phyloP scores from a whole-genome alignment of 2,797 vertebrate genomes.

The Leptodactylus fallax region DNA sequence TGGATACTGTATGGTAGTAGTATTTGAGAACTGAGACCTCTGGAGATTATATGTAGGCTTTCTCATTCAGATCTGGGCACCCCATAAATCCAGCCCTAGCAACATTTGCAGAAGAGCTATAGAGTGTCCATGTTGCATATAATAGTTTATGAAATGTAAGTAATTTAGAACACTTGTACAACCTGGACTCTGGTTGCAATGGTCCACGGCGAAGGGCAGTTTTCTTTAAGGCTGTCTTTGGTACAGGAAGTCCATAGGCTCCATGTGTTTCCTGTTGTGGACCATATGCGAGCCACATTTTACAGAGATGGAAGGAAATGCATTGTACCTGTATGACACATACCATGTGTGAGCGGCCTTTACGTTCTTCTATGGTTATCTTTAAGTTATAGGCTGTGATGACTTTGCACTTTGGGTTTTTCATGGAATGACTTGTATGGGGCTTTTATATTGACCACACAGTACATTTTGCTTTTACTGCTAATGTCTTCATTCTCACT shows the following conservation, averaged over 20 bases:
- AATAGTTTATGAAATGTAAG: too few species aligned
- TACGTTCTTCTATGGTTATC: slow-evolving; percentile 1
- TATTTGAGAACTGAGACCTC: too few species aligned
- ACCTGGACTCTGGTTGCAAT: too few species aligned
- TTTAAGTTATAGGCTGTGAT: background rate
- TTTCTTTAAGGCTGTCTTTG: background rate
- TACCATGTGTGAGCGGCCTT: background rate
- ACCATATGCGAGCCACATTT: slow-evolving; percentile 3
- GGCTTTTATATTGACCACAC: background rate
- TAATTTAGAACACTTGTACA: too few species aligned
- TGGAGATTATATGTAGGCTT: too few species aligned
- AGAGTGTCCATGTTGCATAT: too few species aligned
- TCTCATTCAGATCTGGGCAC: too few species aligned
- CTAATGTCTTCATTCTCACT: background rate
- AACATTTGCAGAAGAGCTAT: too few species aligned
- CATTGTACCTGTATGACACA: slow-evolving; percentile 2
- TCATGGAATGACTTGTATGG: background rate
- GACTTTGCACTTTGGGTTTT: background rate
- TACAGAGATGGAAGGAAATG: background rate
- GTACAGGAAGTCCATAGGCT: background rate
- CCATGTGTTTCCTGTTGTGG: slow-evolving; percentile 12
- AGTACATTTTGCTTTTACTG: background rate
- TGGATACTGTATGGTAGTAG: too few species aligned
- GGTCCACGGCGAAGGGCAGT: background rate
- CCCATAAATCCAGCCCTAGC: too few species aligned